These are phyloP conservation scores for Rhynchotus rufescens DNA, from an alignment of 2,797 vertebrate species.

Conservation along the genomic window DNA sequence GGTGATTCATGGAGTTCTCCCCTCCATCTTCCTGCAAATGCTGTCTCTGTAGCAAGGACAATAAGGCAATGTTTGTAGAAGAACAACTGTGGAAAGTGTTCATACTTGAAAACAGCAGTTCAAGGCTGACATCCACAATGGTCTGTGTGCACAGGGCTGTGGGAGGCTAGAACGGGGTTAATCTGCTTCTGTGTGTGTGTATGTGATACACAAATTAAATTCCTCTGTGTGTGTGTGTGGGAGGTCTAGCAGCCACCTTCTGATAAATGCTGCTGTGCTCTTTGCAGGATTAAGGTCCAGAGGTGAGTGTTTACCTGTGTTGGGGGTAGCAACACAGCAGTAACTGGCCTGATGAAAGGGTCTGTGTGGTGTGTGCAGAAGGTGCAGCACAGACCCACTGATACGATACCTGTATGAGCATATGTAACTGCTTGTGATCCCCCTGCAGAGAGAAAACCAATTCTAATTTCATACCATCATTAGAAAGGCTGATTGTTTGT, in stretches of 20 bases:
- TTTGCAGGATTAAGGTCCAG: neutral
- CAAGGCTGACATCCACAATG: neutral
- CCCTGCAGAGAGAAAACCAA: neutral
- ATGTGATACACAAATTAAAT: neutral
- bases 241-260: neutral
- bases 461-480: neutral
- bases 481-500: neutral
- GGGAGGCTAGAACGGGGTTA: neutral
- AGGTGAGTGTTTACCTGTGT: neutral
- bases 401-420: rapidly evolving
- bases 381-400: neutral
- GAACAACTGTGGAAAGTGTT: neutral
- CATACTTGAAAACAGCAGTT: neutral
- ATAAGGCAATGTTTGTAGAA: neutral
- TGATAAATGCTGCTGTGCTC: neutral
- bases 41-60: neutral
- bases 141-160: neutral
- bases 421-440: neutral
- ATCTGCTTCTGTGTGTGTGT: neutral
- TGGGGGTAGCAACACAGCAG: neutral
- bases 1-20: neutral
- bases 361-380: neutral
- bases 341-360: neutral
- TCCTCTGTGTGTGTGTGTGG: neutral
- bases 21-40: neutral